Conservation (phyloP, 2,797 vertebrate genomes). For the Jordanella pulchra region DNA sequence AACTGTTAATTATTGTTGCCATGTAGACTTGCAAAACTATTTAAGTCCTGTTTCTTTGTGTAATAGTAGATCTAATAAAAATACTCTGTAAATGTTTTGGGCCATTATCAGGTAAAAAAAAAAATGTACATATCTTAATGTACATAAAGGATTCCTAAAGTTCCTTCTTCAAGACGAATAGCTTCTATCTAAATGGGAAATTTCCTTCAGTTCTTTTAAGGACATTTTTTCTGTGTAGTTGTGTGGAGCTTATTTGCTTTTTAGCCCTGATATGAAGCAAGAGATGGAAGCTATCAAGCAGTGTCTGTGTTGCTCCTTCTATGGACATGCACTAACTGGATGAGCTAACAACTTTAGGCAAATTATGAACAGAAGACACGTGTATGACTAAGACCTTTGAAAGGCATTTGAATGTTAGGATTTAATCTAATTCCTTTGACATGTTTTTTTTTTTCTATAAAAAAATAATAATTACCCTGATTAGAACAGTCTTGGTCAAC, state of each 20-base stretch:
- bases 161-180: not conserved
- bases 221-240: not conserved
- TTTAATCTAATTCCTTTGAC: not conserved
- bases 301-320: not conserved
- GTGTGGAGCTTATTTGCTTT: constrained; percentile 12
- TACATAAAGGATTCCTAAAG: not conserved
- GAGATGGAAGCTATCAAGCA: not conserved
- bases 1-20: not conserved
- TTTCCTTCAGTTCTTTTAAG: not conserved
- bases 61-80: not conserved
- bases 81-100: not conserved
- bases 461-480: not conserved
- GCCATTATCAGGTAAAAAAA: not conserved
- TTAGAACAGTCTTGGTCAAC: not conserved
- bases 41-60: not conserved
- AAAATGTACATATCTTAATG: not conserved
- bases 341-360: constrained; percentile 3
- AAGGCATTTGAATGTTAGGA: not conserved
- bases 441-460: too few relatives aligned
- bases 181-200: constrained; percentile 3
- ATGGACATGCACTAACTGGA: not conserved
- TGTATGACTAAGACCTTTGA: not conserved
- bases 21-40: too few relatives aligned
- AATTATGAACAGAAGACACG: not conserved
- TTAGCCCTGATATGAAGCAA: constrained; percentile 5